Base-by-base conservation (phyloP, 2,113 vertebrate species). In the Percina caprodes region DNA sequence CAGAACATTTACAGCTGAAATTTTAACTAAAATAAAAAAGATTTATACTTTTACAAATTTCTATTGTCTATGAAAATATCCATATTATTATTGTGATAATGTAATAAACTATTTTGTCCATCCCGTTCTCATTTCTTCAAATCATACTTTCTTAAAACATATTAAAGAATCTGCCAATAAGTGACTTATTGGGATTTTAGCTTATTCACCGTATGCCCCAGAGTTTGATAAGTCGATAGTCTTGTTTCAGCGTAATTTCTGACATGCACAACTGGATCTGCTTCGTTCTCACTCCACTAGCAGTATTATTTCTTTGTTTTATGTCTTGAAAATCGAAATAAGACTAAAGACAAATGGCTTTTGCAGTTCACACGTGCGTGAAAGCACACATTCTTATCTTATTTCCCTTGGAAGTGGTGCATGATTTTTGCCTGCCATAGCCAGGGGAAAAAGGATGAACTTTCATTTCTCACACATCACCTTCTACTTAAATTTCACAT, bases 401-500 rank as follows among this genome's bases (percentile, higher is more conserved):
- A 69, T 81, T 46, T 80, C 54, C 16, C 21, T 30, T 79, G 23
- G 35, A 73, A 82, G 63, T 45, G 30, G 75, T 19, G 26, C 52
- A 33, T 80, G 51, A 89, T 85, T 80, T 70, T 18, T 26, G 68
- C 60, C 33, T 65, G 48, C 79, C 71, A 66, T 83, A 75, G 86
- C 23, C 4, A 56, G 12, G 30, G 35, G 56, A 48, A 79, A 72
- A 66, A 46, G 67, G 60, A 66, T 84, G 58, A 83, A 79, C 83
- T 78, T 78, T 82, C 39, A 84, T 76, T 82, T 80, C 75, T 85
- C 61, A 77, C 82, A 83, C 74, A 68, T 71, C 69, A 78, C 86
- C 88, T 85, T 85, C 73, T 83, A 77, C 85, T 93, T 92, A 85
- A 15, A 75, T 92, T 92, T 92, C 82, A 91, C 51, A 79, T 60